A percentile compares a stretch with the other conserved stretches of the same genome.
These are phyloP conservation scores for Alectoris magna DNA, from an alignment of 2,797 vertebrate species.

Conservation along the genomic window DNA sequence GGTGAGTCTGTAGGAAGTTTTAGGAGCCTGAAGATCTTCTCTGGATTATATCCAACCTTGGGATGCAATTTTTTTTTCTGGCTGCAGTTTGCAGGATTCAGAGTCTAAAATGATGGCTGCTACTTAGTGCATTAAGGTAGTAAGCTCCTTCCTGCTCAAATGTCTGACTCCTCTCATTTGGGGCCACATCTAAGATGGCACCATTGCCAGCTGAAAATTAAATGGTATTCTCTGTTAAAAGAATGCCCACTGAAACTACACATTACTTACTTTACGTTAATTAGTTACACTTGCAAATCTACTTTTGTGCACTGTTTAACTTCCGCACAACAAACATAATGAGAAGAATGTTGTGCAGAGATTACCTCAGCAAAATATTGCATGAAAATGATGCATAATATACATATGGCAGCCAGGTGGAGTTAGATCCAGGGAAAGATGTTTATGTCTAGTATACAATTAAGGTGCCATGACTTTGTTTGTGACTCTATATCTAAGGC, in stretches of 20 bases:
- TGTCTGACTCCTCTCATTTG: conserved; percentile 5
- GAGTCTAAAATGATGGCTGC: conserved; percentile 35
- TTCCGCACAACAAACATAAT: neutral
- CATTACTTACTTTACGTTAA: neutral
- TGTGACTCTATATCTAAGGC: neutral
- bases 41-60: neutral
- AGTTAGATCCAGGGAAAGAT: neutral
- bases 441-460: neutral
- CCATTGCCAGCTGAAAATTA: neutral
- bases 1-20: conserved; percentile 6
- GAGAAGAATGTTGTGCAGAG: neutral
- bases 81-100: neutral
- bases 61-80: conserved; percentile 38
- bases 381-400: neutral
- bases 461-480: neutral
- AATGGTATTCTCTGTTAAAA: neutral
- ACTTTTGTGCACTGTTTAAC: neutral
- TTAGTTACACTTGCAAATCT: neutral
- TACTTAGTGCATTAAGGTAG: neutral
- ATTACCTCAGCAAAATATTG: neutral
- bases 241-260: neutral
- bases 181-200: neutral
- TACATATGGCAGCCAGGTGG: neutral
- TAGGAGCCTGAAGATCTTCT: neutral
- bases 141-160: neutral